A percentile compares a stretch with the other conserved stretches of the same genome.
These are phyloP conservation scores for Yponomeuta sedellus DNA, from an alignment of 2,888 invertebrate genomes.

Conservation along the genomic window DNA sequence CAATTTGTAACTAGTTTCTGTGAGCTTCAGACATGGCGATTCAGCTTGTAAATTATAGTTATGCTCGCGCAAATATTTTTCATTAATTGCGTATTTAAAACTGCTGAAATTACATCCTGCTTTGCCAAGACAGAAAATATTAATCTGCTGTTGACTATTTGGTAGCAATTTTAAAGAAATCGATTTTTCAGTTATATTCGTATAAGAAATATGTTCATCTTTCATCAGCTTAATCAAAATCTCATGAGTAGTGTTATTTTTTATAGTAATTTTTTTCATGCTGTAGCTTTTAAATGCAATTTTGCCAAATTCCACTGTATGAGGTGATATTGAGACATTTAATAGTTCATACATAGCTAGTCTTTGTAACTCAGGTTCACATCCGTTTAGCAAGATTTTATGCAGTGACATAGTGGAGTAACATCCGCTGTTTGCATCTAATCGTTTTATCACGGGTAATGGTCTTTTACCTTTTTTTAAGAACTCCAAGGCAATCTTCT, in stretches of 20 bases:
- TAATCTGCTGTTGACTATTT: constrained; percentile 32
- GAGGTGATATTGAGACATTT: constrained; percentile 44
- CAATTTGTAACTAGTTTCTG: constrained; percentile 54
- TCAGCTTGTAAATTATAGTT: constrained; percentile 45
- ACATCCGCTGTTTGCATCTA: not conserved
- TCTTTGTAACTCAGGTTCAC: constrained; percentile 14
- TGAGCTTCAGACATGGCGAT: constrained; percentile 43
- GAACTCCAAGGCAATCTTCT: constrained; percentile 34
- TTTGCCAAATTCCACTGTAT: constrained; percentile 50
- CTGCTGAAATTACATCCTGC: constrained; percentile 40
- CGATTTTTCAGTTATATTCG: constrained; percentile 35
- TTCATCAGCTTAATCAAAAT: constrained; percentile 38
- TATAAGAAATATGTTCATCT: constrained; percentile 43
- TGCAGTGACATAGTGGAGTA: not conserved
- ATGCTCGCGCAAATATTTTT: constrained; percentile 47
- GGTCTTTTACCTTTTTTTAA: constrained; percentile 35
- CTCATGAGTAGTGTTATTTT: constrained; percentile 48
- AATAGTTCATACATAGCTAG: constrained; percentile 44
- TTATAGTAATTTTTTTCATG: constrained; percentile 40
- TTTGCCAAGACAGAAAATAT: constrained; percentile 42
- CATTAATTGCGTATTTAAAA: constrained; percentile 51
- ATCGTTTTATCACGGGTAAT: constrained; percentile 13
- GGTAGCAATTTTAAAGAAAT: constrained; percentile 40
- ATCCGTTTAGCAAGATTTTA: constrained; percentile 2
- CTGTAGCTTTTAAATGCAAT: constrained; percentile 50